Evolutionary conservation across 2,888 invertebrate genomes (phyloP).

Genomic region (Crioceris asparagi): DNA sequence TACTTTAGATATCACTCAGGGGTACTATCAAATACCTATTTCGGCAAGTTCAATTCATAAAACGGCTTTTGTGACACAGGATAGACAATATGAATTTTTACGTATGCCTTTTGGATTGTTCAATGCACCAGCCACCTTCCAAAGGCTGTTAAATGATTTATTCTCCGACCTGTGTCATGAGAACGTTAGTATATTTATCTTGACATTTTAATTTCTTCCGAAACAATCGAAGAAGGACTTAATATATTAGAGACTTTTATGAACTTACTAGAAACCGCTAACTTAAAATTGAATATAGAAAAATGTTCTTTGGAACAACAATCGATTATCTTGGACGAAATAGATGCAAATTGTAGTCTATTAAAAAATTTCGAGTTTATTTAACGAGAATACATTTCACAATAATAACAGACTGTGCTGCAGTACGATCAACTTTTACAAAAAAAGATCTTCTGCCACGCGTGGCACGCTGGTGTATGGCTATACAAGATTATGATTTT

Average conservation of each 20-base stretch:
- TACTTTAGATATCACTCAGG: background rate
- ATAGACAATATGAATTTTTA: constrained; percentile 24
- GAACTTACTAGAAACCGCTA: background rate
- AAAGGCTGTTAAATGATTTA: background rate
- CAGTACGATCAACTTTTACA: background rate
- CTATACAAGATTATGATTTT: constrained; percentile 3
- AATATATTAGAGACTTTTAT: background rate
- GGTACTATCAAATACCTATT: constrained; percentile 1
- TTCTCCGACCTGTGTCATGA: background rate
- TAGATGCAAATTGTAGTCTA: constrained; percentile 1
- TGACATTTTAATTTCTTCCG: background rate
- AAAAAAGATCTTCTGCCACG: background rate
- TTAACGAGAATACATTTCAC: background rate
- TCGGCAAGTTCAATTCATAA: background rate
- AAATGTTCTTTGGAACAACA: constrained; percentile 10
- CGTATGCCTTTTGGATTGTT: constrained; percentile 27
- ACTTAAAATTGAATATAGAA: constrained; percentile 4
- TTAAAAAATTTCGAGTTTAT: background rate
- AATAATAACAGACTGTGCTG: background rate
- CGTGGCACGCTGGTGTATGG: background rate
- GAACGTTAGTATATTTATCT: background rate
- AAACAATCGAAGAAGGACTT: background rate
- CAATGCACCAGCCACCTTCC: constrained; percentile 22
- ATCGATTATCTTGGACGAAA: constrained; percentile 11
- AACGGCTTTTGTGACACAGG: background rate